Evolutionary conservation across 2,113 vertebrate species (phyloP).

Genomic region (Athene noctua): DNA sequence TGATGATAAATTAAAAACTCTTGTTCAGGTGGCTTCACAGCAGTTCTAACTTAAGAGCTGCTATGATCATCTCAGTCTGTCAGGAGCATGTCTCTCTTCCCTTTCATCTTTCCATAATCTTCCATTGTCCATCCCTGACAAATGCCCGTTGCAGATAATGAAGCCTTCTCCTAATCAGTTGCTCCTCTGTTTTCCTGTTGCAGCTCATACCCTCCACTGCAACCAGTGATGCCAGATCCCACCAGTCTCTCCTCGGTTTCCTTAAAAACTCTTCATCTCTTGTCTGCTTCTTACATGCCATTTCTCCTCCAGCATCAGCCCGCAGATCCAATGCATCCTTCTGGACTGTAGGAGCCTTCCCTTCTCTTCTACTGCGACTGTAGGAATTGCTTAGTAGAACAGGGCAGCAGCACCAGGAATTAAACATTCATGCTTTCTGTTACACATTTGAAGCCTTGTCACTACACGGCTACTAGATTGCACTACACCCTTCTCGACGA

Average conservation of each 20-base stretch:
- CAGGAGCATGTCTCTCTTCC: neutral
- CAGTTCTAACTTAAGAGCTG: neutral
- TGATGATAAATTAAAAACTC: neutral
- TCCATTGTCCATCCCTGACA: neutral
- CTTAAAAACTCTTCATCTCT: neutral
- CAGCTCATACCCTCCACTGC: neutral
- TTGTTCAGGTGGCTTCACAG: neutral
- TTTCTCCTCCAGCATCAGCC: neutral
- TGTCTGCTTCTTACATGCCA: fast-evolving
- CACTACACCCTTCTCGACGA: fast-evolving
- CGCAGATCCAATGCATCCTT: neutral
- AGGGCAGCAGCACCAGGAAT: neutral
- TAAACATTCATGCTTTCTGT: neutral
- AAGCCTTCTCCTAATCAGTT: neutral
- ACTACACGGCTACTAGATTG: fast-evolving
- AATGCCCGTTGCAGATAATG: fast-evolving
- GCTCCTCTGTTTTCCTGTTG: neutral
- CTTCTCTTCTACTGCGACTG: neutral
- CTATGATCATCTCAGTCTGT: neutral
- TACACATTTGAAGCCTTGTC: neutral
- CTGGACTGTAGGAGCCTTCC: fast-evolving
- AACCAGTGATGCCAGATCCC: neutral
- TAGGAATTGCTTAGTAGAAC: neutral
- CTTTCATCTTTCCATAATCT: neutral
- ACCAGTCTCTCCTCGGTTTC: neutral